These are phyloP conservation scores for Phoeniculus purpureus DNA, from an alignment of 2,797 vertebrate genomes.

Conservation along the genomic window DNA sequence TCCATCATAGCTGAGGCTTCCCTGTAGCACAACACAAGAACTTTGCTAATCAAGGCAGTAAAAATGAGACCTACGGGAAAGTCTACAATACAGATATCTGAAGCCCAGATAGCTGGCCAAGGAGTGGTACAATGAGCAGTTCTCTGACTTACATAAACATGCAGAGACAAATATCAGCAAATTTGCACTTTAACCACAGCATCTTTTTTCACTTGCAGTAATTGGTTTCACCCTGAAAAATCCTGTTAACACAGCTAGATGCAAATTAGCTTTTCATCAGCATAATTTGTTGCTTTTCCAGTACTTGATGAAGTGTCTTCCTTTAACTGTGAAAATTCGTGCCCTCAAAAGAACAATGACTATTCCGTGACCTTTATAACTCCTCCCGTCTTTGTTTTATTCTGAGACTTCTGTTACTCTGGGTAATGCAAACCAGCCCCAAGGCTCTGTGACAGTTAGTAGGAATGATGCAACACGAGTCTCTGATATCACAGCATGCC, in stretches of 20 bases:
- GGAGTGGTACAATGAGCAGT: background rate
- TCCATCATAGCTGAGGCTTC: background rate
- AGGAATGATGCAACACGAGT: background rate
- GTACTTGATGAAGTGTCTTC: background rate
- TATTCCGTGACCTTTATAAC: background rate
- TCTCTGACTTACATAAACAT: background rate
- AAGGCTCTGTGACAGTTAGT: background rate
- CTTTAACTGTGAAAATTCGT: background rate
- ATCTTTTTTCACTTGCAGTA: background rate
- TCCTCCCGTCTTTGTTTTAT: background rate
- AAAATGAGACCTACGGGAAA: background rate
- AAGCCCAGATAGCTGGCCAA: background rate
- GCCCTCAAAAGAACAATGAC: background rate
- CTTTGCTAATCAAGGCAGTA: background rate
- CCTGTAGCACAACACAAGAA: background rate
- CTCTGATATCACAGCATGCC: background rate
- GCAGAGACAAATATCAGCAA: background rate
- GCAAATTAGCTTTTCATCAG: background rate
- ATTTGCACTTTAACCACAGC: conserved; percentile 10
- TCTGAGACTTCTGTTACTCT: background rate
- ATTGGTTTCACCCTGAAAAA: background rate
- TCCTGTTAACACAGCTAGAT: background rate
- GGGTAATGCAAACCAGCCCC: background rate
- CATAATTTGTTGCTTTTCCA: background rate
- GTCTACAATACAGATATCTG: background rate